These are phyloP conservation scores for Peromyscus nudipes DNA, from an alignment of 2,797 vertebrate species.

Conservation along the genomic window DNA sequence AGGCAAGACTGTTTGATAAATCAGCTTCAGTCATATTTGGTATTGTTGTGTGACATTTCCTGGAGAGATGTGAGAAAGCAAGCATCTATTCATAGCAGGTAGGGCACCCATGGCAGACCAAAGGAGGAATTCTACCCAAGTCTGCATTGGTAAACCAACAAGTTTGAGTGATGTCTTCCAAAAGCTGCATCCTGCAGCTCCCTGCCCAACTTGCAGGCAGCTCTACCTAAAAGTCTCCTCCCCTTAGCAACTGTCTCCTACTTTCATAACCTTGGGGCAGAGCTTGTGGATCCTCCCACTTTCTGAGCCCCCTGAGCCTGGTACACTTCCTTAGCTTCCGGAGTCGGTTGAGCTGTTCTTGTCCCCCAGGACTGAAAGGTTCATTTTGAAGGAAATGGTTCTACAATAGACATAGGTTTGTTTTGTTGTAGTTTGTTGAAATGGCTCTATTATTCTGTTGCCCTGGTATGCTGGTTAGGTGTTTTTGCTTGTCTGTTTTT, in stretches of 20 bases:
- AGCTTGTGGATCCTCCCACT: neutral
- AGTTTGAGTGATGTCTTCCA: neutral
- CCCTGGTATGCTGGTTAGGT: neutral
- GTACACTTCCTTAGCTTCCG: neutral
- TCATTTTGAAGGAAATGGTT: neutral
- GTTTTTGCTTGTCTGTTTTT: neutral
- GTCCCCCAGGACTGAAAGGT: neutral
- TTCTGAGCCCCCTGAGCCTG: neutral
- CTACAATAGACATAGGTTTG: neutral
- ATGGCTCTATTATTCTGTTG: neutral
- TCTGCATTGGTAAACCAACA: neutral
- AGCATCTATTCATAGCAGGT: neutral
- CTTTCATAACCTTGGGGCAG: neutral
- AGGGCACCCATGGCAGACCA: neutral
- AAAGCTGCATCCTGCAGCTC: neutral
- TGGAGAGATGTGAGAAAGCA: neutral
- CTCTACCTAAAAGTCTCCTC: neutral
- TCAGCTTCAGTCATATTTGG: slow-evolving; percentile 33
- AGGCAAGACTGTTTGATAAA: neutral
- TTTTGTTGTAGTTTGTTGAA: neutral
- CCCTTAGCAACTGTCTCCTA: neutral
- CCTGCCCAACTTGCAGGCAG: neutral
- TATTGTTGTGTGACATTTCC: neutral
- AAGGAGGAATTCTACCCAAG: neutral
- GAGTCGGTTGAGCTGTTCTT: neutral